Evolutionary conservation across 2,888 invertebrate species (phyloP), one percentile per base, ranked within the genome.

Genomic region (Clanis bilineata): DNA sequence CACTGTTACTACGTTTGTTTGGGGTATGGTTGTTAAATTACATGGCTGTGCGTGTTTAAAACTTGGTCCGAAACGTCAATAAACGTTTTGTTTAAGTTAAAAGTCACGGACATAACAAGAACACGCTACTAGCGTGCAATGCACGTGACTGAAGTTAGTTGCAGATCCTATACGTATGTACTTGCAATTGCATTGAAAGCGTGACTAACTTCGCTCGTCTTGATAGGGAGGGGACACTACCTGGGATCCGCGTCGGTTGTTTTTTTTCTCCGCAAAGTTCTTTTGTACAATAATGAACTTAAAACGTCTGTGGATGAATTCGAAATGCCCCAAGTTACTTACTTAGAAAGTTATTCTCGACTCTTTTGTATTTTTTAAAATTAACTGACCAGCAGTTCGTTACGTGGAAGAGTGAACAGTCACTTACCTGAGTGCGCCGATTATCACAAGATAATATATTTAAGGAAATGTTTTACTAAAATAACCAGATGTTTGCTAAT

Each of bases 41-140:
- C 72, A 70, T 71, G 71, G 66, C 70, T 67, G 84, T 80, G 78
- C 87, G 89, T 89, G 90, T 82, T 78, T 73, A 71, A 76, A 79
- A 81, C 72, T 78, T 71, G 70, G 78, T 83, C 86, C 78, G 67
- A 63, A 76, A 69, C 67, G 78, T 83, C 81, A 82, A 84, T 83
- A 83, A 76, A 77, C 69, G 65, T 68, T 74, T 82, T 86, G 85
- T 86, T 91, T 85, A 83, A 73, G 77, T 78, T 79, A 73, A 72
- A 76, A 84, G 85, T 83, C 90, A 90, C 89, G 90, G 77, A 79
- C 76, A 61, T 41, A 51, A 60, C 59, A 51, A 25, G 39, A 41
- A 44, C 56, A 28, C 55, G 41, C 39, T 55, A 23, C 18, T 21
- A 15, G 59, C 36, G 45, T 57, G 64, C 63, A 62, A 63, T 59